Evolutionary conservation across 2,113 vertebrate species (phyloP), one percentile per base, ranked within the genome.

Genomic region (Triplophysa siluroides): DNA sequence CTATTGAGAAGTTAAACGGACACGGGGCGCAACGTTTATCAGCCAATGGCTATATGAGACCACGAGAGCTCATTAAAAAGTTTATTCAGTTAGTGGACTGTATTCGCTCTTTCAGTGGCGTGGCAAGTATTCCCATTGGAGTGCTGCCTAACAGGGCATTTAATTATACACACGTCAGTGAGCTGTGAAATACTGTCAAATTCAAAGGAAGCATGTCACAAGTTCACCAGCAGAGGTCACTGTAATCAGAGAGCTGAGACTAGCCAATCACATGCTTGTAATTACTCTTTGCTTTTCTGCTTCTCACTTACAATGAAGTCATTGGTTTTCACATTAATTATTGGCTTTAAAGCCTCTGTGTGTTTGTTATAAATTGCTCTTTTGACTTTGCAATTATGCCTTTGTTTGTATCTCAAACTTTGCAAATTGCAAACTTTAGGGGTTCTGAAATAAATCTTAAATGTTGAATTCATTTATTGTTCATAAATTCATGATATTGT

Each of bases 151-250:
- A 83, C 52, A 13, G 21, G 68, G 81, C 81, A 86, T 81, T 87
- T 86, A 85, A 86, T 75, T 84, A 84, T 81, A 56, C 78, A 83
- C 75, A 61, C 81, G 79, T 88, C 88, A 89, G 76, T 86, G 86
- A 86, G 70, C 81, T 84, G 86, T 86, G 84, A 87, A 87, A 85
- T 85, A 90, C 89, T 72, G 69, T 72, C 69, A 86, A 67, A 89
- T 90, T 29, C 19, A 78, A 16, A 72, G 68, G 47, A 52, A 50
- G 18, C 47, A 19, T 18, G 68, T 56, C 50, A 72, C 26, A 19
- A 10, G 69, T 56, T 38, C 69, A 72, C 69, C 69, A 13, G 50
- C 18, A 58, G 69, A 58, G 68, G 68, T 71, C 68, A 33, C 69
- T 54, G 26, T 52, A 2, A 54, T 33, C 68, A 54, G 50, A 71